Evolutionary conservation across 2,797 vertebrate genomes (phyloP).

Genomic region (Capromys pilorides): DNA sequence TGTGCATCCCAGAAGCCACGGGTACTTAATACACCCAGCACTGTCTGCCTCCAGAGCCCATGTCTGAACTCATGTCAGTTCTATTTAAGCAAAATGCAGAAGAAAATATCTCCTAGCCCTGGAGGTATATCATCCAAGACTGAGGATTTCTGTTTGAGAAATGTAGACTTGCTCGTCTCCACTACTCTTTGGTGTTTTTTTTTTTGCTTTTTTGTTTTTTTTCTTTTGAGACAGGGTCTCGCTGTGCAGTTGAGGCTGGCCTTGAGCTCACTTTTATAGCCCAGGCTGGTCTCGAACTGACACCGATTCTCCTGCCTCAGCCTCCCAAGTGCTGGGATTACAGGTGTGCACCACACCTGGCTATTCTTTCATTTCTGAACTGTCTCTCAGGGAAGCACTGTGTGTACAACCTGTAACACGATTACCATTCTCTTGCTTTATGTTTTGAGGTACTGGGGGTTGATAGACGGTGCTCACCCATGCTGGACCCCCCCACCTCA

Average conservation of each 20-base stretch:
- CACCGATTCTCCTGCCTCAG: too few relatives aligned
- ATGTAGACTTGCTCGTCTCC: not conserved
- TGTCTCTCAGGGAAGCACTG: not conserved
- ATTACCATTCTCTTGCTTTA: not conserved
- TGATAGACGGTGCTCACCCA: not conserved
- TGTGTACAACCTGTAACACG: not conserved
- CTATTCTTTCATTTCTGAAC: not conserved
- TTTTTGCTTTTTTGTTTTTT: too few relatives aligned
- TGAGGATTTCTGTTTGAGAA: slow-evolving; percentile 23
- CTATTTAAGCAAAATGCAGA: not conserved
- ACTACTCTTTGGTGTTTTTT: too few relatives aligned
- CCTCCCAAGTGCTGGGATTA: too few relatives aligned
- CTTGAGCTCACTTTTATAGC: too few relatives aligned
- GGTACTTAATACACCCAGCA: not conserved
- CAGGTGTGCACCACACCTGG: not conserved
- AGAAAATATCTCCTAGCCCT: not conserved
- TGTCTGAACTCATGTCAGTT: not conserved
- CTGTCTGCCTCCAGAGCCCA: not conserved
- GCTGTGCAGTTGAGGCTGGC: too few relatives aligned
- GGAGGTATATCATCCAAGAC: not conserved
- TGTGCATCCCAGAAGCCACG: not conserved
- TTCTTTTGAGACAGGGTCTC: too few relatives aligned
- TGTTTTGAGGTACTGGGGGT: not conserved
- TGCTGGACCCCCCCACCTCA: not conserved
- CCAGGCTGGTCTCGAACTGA: too few relatives aligned